Conservation (phyloP, 2,888 invertebrate genomes). For the Sylvicola cinctus region DNA sequence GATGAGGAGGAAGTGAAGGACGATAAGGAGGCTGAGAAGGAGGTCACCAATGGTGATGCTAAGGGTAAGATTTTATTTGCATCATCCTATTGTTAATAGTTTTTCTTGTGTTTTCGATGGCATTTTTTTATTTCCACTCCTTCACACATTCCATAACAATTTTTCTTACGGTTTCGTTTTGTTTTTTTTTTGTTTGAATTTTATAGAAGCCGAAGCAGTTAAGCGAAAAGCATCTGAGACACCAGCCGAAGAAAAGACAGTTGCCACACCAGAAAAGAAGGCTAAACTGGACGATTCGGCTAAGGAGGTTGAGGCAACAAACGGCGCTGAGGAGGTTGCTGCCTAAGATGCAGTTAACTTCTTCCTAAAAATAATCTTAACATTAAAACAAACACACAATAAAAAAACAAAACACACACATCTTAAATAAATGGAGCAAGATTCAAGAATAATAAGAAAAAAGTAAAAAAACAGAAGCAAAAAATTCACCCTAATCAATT, state of each 20-base stretch:
- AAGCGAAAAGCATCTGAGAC: slow-evolving; percentile 23
- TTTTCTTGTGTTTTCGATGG: too few species aligned
- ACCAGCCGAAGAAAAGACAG: slow-evolving; percentile 14
- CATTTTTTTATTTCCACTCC: background rate
- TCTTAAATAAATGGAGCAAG: too few species aligned
- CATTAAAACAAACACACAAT: slow-evolving; percentile 1
- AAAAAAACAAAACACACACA: background rate
- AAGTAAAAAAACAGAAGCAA: background rate
- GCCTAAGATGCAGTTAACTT: slow-evolving; percentile 15
- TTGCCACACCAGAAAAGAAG: slow-evolving; percentile 25
- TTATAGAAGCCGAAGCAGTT: slow-evolving; percentile 21
- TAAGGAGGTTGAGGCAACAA: slow-evolving; percentile 21
- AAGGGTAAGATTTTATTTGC: slow-evolving; percentile 13
- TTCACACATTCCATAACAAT: slow-evolving; percentile 2
- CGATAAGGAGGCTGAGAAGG: slow-evolving; percentile 9
- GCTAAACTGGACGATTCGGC: slow-evolving; percentile 25
- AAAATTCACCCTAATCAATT: too few species aligned
- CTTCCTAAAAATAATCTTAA: background rate
- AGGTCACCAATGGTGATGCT: slow-evolving; percentile 21
- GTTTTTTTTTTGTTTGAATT: slow-evolving; percentile 1
- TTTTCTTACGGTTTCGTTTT: background rate
- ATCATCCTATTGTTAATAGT: too few species aligned
- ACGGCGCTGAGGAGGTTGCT: slow-evolving; percentile 25
- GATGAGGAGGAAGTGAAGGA: slow-evolving; percentile 14
- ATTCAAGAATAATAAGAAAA: background rate